Evolutionary conservation across 1,140 invertebrate species (phyloP), one percentile per base, ranked within the genome.

Genomic region (Drosophila mojavensis): DNA sequence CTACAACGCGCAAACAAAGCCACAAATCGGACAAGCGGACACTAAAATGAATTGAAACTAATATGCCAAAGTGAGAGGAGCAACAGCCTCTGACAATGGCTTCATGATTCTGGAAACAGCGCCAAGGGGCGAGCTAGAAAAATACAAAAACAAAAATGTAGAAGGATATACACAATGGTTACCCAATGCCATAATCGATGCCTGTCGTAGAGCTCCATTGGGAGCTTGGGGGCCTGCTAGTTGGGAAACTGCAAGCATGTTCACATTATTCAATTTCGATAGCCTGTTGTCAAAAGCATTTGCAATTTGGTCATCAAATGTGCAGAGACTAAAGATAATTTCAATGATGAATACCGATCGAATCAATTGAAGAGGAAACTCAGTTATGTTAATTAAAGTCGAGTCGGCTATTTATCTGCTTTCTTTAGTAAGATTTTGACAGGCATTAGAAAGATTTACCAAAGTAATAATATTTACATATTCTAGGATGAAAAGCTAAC

Each of bases 11-110:
- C 84, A 88, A 89, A 89, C 84, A 88, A 89, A 88, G 83, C 79
- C 83, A 84, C 72, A 80, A 81, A 76, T 82, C 71, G 70, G 80
- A 86, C 73, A 70, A 43, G 66, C 64, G 81, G 79, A 88, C 84
- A 89, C 84, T 89, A 73, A 89, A 89, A 89, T 89, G 85, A 89
- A 89, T 89, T 89, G 84, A 89, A 89, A 89, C 84, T 89, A 89
- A 89, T 89, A 89, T 89, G 84, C 84, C 84, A 89, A 89, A 88
- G 84, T 89, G 84, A 89, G 84, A 81, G 79, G 79, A 80, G 77
- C 41, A 33, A 53, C 53, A 75, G 61, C 20, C 59, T 77, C 79
- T 80, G 84, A 88, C 83, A 88, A 88, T 80, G 73, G 79, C 71
- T 61, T 72, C 74, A 81, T 80, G 84, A 88, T 89, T 88, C 84